These are phyloP conservation scores for Ectobius pallidus DNA, from an alignment of 2,888 invertebrate species.

Conservation along the genomic window DNA sequence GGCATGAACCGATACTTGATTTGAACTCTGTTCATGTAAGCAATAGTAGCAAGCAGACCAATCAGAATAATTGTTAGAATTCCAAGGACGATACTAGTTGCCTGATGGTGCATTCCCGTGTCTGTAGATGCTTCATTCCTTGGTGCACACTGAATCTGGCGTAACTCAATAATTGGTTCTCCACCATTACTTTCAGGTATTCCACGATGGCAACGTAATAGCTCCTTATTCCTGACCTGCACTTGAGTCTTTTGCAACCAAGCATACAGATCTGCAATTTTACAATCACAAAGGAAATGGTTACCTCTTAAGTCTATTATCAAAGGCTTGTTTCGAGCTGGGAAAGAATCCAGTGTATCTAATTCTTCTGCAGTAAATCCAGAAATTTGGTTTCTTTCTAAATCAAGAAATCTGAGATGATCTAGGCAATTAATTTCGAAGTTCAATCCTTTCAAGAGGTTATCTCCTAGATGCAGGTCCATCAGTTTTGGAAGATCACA, in stretches of 20 bases:
- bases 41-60: slow-evolving; percentile 62
- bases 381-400: slow-evolving; percentile 69
- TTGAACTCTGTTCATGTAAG: slow-evolving; percentile 66
- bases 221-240: slow-evolving; percentile 62
- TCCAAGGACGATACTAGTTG: slow-evolving; percentile 53
- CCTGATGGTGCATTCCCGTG: slow-evolving; percentile 39
- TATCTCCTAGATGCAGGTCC: slow-evolving; percentile 73
- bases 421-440: slow-evolving; percentile 71
- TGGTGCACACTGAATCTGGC: slow-evolving; percentile 44
- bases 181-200: slow-evolving; percentile 49
- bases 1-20: slow-evolving; percentile 65
- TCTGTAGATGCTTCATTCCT: slow-evolving; percentile 9
- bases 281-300: slow-evolving; percentile 72
- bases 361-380: slow-evolving; percentile 63
- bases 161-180: slow-evolving; percentile 44
- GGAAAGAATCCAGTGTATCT: slow-evolving; percentile 62
- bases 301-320: slow-evolving; percentile 69
- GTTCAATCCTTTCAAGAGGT: slow-evolving; percentile 64
- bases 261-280: slow-evolving; percentile 63
- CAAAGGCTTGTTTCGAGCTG: slow-evolving; percentile 57
- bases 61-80: slow-evolving; percentile 61
- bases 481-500: slow-evolving; percentile 70
- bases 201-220: slow-evolving; percentile 58
- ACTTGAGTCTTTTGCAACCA: slow-evolving; percentile 70
- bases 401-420: slow-evolving; percentile 69